phyloP scores from a whole-genome alignment of 2,888 invertebrate genomes.

The Phengaris alcon region DNA sequence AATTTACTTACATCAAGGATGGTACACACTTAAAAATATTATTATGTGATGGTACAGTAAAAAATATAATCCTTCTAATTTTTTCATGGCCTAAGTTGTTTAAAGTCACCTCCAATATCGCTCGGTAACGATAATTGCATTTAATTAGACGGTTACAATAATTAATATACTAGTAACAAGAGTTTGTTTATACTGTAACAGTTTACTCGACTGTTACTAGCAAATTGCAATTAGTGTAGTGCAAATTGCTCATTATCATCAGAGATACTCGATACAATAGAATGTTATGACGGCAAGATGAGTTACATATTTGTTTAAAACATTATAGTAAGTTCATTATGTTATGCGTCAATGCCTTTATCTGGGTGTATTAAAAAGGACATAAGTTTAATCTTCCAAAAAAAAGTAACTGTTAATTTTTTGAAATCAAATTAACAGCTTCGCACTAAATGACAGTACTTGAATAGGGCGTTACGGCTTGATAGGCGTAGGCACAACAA shows the following conservation, averaged over 20 bases:
- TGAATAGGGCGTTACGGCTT: too few species aligned
- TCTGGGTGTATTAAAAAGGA: too few species aligned
- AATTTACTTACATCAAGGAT: too few species aligned
- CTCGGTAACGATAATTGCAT: neutral
- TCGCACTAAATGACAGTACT: too few species aligned
- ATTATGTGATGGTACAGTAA: too few species aligned
- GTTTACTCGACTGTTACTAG: conserved; percentile 2
- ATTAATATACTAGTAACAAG: neutral
- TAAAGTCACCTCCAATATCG: neutral
- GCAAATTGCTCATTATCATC: neutral
- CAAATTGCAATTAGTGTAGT: neutral
- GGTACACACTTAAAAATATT: too few species aligned
- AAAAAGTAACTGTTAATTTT: too few species aligned
- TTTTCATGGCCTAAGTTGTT: neutral
- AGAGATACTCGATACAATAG: neutral
- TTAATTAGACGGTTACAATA: neutral
- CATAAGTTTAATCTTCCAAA: too few species aligned
- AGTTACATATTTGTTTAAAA: neutral
- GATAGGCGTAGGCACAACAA: too few species aligned
- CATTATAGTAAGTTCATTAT: neutral
- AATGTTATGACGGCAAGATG: neutral
- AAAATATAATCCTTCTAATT: too few species aligned
- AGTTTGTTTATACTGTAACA: neutral
- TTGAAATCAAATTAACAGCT: too few species aligned
- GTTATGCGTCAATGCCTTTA: too few species aligned